A percentile compares a stretch with the other conserved stretches of the same genome.
Conservation (phyloP, 2,113 vertebrate species). For the Microtus ochrogaster region DNA sequence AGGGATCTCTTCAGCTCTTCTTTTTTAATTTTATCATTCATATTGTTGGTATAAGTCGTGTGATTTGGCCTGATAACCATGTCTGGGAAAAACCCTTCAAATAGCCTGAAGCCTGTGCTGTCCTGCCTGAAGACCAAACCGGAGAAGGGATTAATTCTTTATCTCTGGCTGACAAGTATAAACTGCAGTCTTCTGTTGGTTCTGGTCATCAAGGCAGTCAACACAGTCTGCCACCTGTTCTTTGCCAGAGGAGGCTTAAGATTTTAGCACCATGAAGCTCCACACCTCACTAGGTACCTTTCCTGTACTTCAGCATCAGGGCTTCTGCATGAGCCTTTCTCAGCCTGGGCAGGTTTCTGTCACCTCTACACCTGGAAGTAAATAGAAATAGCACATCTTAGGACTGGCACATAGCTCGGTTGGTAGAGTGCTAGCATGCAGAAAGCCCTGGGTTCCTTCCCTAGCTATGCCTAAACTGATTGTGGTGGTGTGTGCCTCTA, state of each 20-base stretch:
- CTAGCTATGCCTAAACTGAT: too few relatives aligned
- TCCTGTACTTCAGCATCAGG: not conserved
- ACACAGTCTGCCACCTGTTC: not conserved
- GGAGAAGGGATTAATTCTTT: not conserved
- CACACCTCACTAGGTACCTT: not conserved
- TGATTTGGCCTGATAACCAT: too few relatives aligned
- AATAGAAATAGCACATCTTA: not conserved
- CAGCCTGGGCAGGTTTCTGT: too few relatives aligned
- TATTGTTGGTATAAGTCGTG: too few relatives aligned
- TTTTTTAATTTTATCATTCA: too few relatives aligned
- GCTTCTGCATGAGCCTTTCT: not conserved
- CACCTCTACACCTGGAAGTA: not conserved
- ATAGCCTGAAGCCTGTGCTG: too few relatives aligned
- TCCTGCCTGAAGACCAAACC: too few relatives aligned
- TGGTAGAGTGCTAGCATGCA: not conserved
- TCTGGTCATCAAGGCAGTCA: not conserved
- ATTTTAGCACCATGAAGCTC: too few relatives aligned
- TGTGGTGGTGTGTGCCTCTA: not conserved
- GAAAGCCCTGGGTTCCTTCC: not conserved
- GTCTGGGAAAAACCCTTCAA: too few relatives aligned
- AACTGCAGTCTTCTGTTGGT: not conserved
- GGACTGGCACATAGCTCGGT: not conserved
- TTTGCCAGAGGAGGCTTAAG: not conserved
- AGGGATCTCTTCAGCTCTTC: constrained; percentile 96
- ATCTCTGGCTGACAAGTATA: not conserved